Conservation (phyloP, 2,113 vertebrate species). For the Brachyistius frenatus region DNA sequence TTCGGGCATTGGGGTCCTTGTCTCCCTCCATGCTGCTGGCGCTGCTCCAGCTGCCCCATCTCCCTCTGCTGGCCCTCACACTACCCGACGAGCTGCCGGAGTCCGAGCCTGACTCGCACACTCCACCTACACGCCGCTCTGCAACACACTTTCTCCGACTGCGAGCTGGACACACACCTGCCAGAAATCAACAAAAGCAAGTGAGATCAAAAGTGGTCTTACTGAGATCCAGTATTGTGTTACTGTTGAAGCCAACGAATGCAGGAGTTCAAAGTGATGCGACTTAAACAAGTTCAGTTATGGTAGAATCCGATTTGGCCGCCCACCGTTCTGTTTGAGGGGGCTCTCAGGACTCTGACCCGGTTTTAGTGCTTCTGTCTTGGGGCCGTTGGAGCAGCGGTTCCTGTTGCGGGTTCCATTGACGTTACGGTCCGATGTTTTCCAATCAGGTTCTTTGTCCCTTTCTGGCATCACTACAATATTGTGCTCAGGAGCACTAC, state of each 20-base stretch:
- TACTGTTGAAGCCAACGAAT: too few relatives aligned
- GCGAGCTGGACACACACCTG: slow-evolving; percentile 76
- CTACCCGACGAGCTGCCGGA: slow-evolving; percentile 94
- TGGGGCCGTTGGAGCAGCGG: slow-evolving; percentile 81
- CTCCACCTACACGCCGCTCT: slow-evolving; percentile 87
- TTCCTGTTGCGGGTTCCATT: slow-evolving; percentile 77
- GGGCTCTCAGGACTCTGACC: slow-evolving; percentile 63
- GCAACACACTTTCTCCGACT: slow-evolving; percentile 83
- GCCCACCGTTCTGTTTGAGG: slow-evolving; percentile 82
- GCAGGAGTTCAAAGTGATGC: too few relatives aligned
- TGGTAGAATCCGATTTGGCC: background rate
- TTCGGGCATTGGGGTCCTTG: slow-evolving; percentile 82
- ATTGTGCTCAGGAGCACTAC: slow-evolving; percentile 88
- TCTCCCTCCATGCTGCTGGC: slow-evolving; percentile 95
- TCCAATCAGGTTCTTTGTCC: slow-evolving; percentile 86
- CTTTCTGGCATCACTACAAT: slow-evolving; percentile 82
- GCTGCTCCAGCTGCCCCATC: slow-evolving; percentile 99
- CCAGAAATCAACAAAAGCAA: background rate
- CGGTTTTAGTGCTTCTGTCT: slow-evolving; percentile 81
- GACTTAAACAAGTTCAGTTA: background rate
- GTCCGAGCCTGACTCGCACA: slow-evolving; percentile 95
- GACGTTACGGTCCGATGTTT: slow-evolving; percentile 75
- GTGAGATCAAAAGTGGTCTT: background rate
- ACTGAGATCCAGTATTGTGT: too few relatives aligned
- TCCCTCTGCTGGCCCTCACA: slow-evolving; percentile 93